These are phyloP conservation scores for Crossocerus cetratus DNA, from an alignment of 2,888 invertebrate genomes.

Conservation along the genomic window DNA sequence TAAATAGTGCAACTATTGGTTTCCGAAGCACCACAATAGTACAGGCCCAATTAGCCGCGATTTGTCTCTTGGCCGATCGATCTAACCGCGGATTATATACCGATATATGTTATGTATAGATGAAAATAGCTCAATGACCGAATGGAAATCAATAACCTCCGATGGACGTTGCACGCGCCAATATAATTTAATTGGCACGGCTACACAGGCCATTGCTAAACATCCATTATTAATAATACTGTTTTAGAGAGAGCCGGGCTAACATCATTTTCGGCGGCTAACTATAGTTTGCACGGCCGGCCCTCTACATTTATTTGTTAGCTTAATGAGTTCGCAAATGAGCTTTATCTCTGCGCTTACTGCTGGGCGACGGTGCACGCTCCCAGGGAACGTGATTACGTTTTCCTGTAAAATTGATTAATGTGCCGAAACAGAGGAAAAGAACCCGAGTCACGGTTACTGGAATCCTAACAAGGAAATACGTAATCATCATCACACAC, in stretches of 20 bases:
- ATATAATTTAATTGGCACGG: slow-evolving; percentile 38
- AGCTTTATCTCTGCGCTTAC: no score
- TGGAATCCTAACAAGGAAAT: background rate
- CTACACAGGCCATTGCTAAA: background rate
- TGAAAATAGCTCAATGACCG: slow-evolving; percentile 40
- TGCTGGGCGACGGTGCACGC: no score
- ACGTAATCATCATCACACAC: background rate
- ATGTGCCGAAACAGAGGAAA: background rate
- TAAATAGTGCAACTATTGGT: background rate
- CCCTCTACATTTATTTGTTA: no score
- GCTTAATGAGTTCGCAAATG: no score
- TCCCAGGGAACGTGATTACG: no score
- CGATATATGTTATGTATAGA: slow-evolving; percentile 1
- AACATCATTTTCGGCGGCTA: background rate
- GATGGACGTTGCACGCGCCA: slow-evolving; percentile 17
- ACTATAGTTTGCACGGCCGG: no score
- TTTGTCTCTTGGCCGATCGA: slow-evolving; percentile 34
- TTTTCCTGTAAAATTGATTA: background rate
- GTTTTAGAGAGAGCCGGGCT: background rate
- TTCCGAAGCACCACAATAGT: slow-evolving; percentile 23
- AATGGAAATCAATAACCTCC: slow-evolving; percentile 41
- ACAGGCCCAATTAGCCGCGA: slow-evolving; percentile 37
- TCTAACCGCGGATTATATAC: slow-evolving; percentile 40
- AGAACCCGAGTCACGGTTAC: no score
- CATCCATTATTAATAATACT: slow-evolving; percentile 7